Evolutionary conservation across 2,797 vertebrate species (phyloP), one percentile per base, ranked within the genome.

Genomic region (Thunnus albacares): DNA sequence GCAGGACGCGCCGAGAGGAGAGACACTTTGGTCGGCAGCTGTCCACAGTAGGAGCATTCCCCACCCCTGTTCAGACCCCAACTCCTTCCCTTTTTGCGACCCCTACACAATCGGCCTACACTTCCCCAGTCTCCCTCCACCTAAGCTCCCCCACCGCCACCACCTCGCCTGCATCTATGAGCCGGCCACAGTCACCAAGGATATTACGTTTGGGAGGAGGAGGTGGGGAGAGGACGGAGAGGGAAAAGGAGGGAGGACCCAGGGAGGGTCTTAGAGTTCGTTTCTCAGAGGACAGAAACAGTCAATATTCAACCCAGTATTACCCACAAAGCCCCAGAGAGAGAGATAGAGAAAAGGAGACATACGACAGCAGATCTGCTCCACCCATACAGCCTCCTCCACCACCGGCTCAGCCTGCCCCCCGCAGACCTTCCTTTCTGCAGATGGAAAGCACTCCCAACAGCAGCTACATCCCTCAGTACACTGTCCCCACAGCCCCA

Each of bases 11-110:
- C 2, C 89, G 95, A 49, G 96, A 96, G 66, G 95, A 96, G 3
- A 86, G 96, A 71, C 95, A 95, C 81, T 96, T 96, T 77, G 96
- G 96, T 17, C 93, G 96, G 14, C 95, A 96, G 86, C 63, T 95
- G 74, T 96, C 88, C 66, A 96, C 81, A 26, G 94, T 94, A 9
- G 96, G 94, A 84, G 77, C 78, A 2, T 96, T 90, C 68, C 93
- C 82, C 14, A 95, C 91, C 24, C 94, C 86, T 22, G 90, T 91
- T 83, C 95, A 90, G 38, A 95, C 94, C 72, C 94, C 93, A 53
- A 95, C 94, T 60, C 94, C 92, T 59, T 95, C 96, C 6, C 92
- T 96, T 8, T 94, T 94, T 70, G 83, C 91, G 14, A 93, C 93
- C 3, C 93, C 92, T 3, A 91, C 91, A 10, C 94, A 95, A 30